These are phyloP conservation scores for Abscondita cerata DNA, from an alignment of 2,888 invertebrate species.

Conservation along the genomic window DNA sequence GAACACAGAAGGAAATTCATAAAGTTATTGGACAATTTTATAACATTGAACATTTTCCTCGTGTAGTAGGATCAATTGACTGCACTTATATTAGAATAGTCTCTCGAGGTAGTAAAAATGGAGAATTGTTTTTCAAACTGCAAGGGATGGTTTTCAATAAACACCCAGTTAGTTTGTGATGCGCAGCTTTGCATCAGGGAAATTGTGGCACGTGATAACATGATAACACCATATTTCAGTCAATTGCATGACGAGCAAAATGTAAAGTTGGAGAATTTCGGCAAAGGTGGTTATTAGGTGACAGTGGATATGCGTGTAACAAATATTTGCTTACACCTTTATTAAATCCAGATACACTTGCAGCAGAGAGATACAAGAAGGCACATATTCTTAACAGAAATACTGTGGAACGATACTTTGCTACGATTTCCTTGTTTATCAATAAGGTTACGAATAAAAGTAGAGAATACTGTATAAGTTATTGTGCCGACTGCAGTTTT, in stretches of 20 bases:
- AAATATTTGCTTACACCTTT: slow-evolving; percentile 2
- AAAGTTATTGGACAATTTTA: no score
- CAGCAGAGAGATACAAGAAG: neutral
- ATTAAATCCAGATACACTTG: neutral
- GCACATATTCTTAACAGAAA: neutral
- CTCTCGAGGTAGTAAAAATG: neutral
- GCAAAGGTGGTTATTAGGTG: neutral
- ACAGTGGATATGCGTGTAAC: neutral
- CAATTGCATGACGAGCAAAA: neutral
- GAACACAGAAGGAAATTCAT: no score
- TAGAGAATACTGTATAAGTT: no score
- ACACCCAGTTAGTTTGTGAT: neutral
- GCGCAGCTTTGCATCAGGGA: neutral
- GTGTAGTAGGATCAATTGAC: no score
- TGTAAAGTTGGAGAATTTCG: neutral
- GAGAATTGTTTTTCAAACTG: neutral
- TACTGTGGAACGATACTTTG: slow-evolving; percentile 2
- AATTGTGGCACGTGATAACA: neutral
- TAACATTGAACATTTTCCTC: no score
- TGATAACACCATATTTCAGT: neutral
- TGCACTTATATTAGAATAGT: no score
- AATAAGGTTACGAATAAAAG: no score
- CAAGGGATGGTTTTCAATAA: no score
- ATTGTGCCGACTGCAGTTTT: neutral
- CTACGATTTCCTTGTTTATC: no score